Evolutionary conservation across 2,113 vertebrate species (phyloP).

Genomic region (Anguilla rostrata): DNA sequence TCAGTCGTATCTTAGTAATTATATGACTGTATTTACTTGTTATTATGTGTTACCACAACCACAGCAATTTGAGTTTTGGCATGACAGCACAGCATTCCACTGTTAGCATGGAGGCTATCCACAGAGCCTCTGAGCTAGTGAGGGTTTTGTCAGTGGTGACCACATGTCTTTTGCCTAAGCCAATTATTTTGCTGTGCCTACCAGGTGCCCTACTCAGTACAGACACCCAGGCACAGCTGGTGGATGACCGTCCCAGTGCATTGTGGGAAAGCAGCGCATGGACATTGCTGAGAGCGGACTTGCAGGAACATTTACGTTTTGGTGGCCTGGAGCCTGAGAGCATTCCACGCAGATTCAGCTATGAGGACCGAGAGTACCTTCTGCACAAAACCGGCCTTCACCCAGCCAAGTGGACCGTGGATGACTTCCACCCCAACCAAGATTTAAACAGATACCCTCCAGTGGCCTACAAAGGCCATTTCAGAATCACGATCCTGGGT

Average conservation of each 20-base stretch:
- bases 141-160: not conserved
- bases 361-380: constrained; percentile 66
- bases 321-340: constrained; percentile 76
- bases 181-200: not conserved
- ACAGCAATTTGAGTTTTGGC: not conserved
- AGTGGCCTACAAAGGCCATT: constrained; percentile 69
- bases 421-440: constrained; percentile 37
- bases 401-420: constrained; percentile 66
- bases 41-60: no score
- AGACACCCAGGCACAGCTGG: not conserved
- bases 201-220: not conserved
- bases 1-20: no score
- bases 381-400: constrained; percentile 77
- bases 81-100: not conserved
- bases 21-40: no score
- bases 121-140: not conserved
- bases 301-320: constrained; percentile 69
- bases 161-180: not conserved
- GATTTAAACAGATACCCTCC: constrained; percentile 48
- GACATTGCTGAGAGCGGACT: constrained; percentile 61
- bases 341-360: constrained; percentile 73
- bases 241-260: constrained; percentile 22
- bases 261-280: constrained; percentile 81
- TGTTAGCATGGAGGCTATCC: not conserved
- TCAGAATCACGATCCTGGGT: constrained; percentile 83